A percentile compares a stretch with the other conserved stretches of the same genome.
phyloP scores from a whole-genome alignment of 2,113 vertebrate genomes.

The Osmerus eperlanus region DNA sequence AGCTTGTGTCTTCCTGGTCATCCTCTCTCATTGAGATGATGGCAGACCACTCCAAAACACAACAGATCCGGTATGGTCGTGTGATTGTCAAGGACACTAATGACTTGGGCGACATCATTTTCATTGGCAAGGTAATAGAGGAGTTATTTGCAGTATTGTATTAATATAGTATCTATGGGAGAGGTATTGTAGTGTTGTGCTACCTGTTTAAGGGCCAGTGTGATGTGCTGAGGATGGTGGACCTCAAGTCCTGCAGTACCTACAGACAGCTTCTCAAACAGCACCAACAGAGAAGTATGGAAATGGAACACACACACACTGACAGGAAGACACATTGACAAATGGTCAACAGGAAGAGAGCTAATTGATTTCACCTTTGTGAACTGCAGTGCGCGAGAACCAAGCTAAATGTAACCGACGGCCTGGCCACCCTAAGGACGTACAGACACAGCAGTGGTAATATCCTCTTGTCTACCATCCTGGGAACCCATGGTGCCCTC shows the following conservation, averaged over 20 bases:
- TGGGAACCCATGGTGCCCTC: too few relatives aligned
- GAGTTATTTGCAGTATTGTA: not conserved
- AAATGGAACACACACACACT: not conserved
- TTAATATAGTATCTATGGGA: not conserved
- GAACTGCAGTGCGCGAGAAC: too few relatives aligned
- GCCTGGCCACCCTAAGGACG: too few relatives aligned
- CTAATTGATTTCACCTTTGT: too few relatives aligned
- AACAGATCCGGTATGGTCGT: slow-evolving; percentile 58
- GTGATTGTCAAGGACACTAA: slow-evolving; percentile 54
- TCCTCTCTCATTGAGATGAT: slow-evolving; percentile 50
- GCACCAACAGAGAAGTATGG: not conserved
- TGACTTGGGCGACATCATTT: slow-evolving; percentile 52
- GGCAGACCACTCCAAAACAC: slow-evolving; percentile 54
- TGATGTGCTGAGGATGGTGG: slow-evolving; percentile 6
- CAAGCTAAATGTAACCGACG: too few relatives aligned
- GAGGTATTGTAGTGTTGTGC: not conserved
- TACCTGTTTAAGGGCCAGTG: not conserved
- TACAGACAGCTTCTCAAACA: slow-evolving; percentile 6
- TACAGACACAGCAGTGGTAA: too few relatives aligned
- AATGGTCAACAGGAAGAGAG: not conserved
- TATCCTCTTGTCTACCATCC: too few relatives aligned
- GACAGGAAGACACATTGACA: not conserved
- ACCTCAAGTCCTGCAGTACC: not conserved
- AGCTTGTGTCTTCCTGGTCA: slow-evolving; percentile 4
- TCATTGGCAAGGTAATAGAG: slow-evolving; percentile 60